These are phyloP conservation scores for Prenolepis imparis DNA, from an alignment of 2,888 invertebrate genomes.

Conservation along the genomic window DNA sequence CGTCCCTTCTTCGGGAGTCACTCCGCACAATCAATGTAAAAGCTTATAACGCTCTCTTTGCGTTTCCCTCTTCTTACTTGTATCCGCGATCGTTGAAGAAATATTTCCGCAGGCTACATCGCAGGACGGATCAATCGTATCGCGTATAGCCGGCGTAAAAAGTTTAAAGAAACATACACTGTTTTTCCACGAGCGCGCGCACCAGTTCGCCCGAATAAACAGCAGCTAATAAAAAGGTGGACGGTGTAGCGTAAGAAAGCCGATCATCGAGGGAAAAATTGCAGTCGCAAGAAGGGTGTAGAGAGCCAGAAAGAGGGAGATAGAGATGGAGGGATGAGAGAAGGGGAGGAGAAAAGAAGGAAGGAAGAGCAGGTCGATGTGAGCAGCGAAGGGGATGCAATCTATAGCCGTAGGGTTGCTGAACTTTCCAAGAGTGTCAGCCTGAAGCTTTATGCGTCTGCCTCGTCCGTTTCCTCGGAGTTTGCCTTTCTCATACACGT, in stretches of 20 bases:
- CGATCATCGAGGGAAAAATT: slow-evolving; percentile 45
- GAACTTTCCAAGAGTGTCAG: slow-evolving; percentile 60
- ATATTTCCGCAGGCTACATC: slow-evolving; percentile 24
- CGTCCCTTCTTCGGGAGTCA: neutral
- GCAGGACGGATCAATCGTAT: slow-evolving; percentile 5
- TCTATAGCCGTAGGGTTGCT: slow-evolving; percentile 55
- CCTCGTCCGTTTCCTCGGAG: slow-evolving; percentile 46
- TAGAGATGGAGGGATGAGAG: neutral
- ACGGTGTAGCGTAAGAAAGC: slow-evolving; percentile 42
- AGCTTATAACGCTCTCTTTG: slow-evolving; percentile 1
- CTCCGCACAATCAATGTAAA: slow-evolving; percentile 37
- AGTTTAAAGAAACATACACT: slow-evolving; percentile 27
- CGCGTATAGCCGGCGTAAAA: slow-evolving; percentile 4
- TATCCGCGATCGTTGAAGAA: slow-evolving; percentile 10
- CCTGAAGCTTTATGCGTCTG: slow-evolving; percentile 61
- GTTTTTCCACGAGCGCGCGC: slow-evolving; percentile 19
- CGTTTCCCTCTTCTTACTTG: neutral
- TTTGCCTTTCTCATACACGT: slow-evolving; percentile 41
- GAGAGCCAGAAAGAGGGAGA: neutral
- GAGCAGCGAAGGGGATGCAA: slow-evolving; percentile 46
- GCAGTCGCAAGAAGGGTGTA: slow-evolving; percentile 17
- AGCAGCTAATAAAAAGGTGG: slow-evolving; percentile 53
- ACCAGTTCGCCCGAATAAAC: slow-evolving; percentile 28
- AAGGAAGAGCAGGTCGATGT: slow-evolving; percentile 48
- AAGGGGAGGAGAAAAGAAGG: neutral